phyloP scores from a whole-genome alignment of 2,888 invertebrate species.

The Troilus luridus region DNA sequence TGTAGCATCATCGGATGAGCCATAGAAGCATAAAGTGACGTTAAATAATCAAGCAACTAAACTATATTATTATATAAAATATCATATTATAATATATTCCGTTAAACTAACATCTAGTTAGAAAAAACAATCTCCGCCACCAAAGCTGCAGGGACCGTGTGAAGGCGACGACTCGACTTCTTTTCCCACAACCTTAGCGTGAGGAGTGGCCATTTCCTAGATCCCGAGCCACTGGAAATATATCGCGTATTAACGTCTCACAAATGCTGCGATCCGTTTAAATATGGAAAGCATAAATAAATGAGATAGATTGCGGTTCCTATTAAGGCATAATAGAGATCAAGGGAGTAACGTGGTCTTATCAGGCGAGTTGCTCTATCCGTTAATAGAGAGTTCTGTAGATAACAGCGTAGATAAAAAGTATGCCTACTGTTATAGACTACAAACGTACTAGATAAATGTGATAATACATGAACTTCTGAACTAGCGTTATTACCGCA shows the following conservation, averaged over 20 bases:
- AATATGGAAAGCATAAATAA: background rate
- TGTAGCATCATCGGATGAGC: no score
- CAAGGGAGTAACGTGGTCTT: background rate
- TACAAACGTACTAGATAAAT: background rate
- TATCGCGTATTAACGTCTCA: constrained; percentile 4
- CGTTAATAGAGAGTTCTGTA: background rate
- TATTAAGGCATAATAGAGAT: background rate
- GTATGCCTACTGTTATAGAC: background rate
- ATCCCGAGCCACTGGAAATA: background rate
- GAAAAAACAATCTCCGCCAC: background rate
- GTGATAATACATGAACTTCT: no score
- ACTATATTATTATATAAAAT: background rate
- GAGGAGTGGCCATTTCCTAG: background rate
- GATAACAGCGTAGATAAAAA: background rate
- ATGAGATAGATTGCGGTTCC: background rate
- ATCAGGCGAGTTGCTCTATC: background rate
- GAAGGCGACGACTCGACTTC: background rate
- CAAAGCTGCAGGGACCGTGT: background rate
- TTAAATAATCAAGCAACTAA: no score
- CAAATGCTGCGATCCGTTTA: background rate
- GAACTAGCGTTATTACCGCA: no score
- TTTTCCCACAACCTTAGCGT: constrained; percentile 13
- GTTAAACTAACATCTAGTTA: background rate
- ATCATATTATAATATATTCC: no score
- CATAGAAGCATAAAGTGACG: no score